phyloP scores from a whole-genome alignment of 2,888 invertebrate genomes.

The Cyclophora albipunctata region DNA sequence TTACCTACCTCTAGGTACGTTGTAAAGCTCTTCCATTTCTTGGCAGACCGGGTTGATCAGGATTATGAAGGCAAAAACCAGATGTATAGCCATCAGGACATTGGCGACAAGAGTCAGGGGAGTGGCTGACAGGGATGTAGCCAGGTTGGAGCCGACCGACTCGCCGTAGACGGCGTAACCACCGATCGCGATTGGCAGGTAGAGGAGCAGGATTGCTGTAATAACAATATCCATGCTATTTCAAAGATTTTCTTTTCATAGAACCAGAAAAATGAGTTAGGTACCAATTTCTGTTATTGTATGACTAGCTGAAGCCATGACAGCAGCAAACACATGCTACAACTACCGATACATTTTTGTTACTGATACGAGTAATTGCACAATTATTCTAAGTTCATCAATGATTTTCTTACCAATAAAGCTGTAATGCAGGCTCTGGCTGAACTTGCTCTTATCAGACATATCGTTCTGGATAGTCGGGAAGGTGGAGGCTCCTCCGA shows the following conservation, averaged over 20 bases:
- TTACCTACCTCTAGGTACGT: conserved; percentile 73
- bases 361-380: too few species aligned
- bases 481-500: conserved; percentile 84
- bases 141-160: conserved; percentile 75
- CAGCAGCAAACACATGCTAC: too few species aligned
- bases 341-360: too few species aligned
- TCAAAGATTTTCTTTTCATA: too few species aligned
- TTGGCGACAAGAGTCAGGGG: conserved; percentile 74
- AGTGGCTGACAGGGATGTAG: conserved; percentile 70
- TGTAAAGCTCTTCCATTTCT: conserved; percentile 79
- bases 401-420: conserved; percentile 69
- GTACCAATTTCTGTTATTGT: too few species aligned
- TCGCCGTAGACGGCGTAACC: conserved; percentile 80
- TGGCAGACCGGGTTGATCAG: conserved; percentile 83
- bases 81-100: conserved; percentile 78
- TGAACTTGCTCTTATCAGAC: conserved; percentile 78
- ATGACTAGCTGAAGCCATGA: too few species aligned
- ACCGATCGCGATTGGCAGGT: conserved; percentile 76
- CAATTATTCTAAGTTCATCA: too few species aligned
- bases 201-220: conserved; percentile 73
- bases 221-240: background rate
- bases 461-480: conserved; percentile 88
- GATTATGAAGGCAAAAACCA: conserved; percentile 80
- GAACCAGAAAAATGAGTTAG: too few species aligned
- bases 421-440: conserved; percentile 76